Evolutionary conservation across 2,797 vertebrate genomes (phyloP), one percentile per base, ranked within the genome.

Genomic region (Neopelma chrysocephalum): DNA sequence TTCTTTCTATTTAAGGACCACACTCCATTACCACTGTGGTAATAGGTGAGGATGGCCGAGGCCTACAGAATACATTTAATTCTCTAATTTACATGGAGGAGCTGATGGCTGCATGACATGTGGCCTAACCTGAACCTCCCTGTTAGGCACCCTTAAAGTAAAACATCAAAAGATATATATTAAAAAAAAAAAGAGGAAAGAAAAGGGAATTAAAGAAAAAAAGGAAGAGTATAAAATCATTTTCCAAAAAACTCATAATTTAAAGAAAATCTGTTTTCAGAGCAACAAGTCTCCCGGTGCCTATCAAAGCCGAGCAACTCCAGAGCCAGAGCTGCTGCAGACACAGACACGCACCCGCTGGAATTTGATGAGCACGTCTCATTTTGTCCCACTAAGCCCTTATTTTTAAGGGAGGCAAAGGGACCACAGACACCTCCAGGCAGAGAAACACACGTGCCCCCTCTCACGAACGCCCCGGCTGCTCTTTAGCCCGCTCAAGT

Each of bases 251-350:
- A 26, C 58, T 84, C n/a, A 0, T 38, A 53, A 73, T 36, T 64
- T 26, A 38, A 64, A 34, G 61, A 72, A 87, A 73, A 75, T 27
- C 15, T 27, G 45, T 25, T 51, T 82, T 82, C 38, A 65, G 61
- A 93, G 94, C 91, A 96, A 93, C 93, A 96, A 95, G 90, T 97
- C 75, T 32, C 45, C 43, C 1, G 1, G 38, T 4, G 27, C 40
- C 57, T 27, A 51, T 27, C 16, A 54, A 58, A 93, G 70, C 79
- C 82, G 40, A 50, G 79, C 84, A 87, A 80, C 79, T 87, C 84
- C 47, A 11, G 66, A n/a, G 78, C 82, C 43, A 15, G 62, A 32
- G 78, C 81, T 43, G 72, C 58, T 60, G 87, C 82, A 58, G 69
- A 23, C 69, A 20, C 57, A 29, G 75, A 71, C 76, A 32, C 2